Base-by-base conservation (phyloP, 2,113 vertebrate species). In the Nesospiza acunhae region DNA sequence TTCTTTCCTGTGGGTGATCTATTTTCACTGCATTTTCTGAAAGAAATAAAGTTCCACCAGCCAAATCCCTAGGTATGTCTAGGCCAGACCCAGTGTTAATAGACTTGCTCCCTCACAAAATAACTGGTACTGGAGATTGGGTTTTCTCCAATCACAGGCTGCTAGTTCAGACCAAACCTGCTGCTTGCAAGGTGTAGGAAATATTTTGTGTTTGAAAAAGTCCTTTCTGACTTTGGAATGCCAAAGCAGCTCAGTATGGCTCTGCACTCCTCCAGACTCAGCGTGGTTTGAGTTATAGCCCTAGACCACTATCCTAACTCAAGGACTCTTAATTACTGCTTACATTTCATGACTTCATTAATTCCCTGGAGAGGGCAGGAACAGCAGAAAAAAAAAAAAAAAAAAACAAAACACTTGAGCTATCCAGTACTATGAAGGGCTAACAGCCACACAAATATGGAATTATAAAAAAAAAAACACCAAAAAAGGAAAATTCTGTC, bases 381-480 rank as follows among this genome's bases (percentile, higher is more conserved):
- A 21, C 3, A 62, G 30, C 6, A 31, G 14, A 9, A 31, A 28
- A 37, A n/a, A 44, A 49, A 9, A 53, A 9, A 31, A 28, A 37
- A n/a, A 44, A 49, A 9, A 53, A 27, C 6, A 27, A 6, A 2
- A 8, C 13, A 42, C 6, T 63, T 27, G 13, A 75, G 21, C 37
- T 11, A 70, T 37, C 18, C 75, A 64, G 44, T 7, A 37, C 37
- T 33, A 2, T 28, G 19, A 91, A 70, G 11, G 4, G 11, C 30
- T 64, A 28, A 63, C 2, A 44, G 15, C 1, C 8, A 3, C 3
- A 19, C 9, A 84, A 55, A 50, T 4, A 39, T 2, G 3, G 10
- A 46, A 50, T 14, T 3, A 4, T 28, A 23, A 30, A 46, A 16
- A 47, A 28, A 19, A 30, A 19, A 11, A 47, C n/a, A n/a, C n/a